phyloP scores from a whole-genome alignment of 2,113 vertebrate species.

The Periophthalmus modestus region DNA sequence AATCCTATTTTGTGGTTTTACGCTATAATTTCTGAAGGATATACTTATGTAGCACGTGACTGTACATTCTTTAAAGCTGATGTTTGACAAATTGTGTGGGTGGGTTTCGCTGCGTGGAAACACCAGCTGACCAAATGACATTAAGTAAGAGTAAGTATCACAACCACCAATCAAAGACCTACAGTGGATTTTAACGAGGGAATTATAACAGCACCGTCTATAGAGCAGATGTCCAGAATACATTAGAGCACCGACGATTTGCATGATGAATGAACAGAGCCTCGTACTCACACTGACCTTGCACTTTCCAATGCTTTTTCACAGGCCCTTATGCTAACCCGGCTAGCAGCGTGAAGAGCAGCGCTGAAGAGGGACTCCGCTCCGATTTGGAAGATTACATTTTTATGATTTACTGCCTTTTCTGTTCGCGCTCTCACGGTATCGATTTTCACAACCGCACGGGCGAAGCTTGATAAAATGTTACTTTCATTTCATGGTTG shows the following conservation, averaged over 20 bases:
- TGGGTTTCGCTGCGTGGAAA: slow-evolving; percentile 16
- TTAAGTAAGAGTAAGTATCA: slow-evolving; percentile 1
- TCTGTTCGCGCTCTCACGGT: slow-evolving; percentile 53
- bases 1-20: no score
- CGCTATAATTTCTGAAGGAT: no score
- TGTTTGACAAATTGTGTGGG: neutral
- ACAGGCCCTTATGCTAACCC: slow-evolving; percentile 15
- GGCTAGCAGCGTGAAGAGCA: slow-evolving; percentile 19
- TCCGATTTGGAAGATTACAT: slow-evolving; percentile 56
- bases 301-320: slow-evolving; percentile 4
- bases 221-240: slow-evolving; percentile 4
- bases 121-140: slow-evolving; percentile 25
- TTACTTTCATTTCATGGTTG: slow-evolving; percentile 63
- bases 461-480: slow-evolving; percentile 65
- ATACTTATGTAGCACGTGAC: no score
- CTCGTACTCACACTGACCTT: slow-evolving; percentile 14
- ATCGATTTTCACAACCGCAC: slow-evolving; percentile 65
- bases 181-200: slow-evolving; percentile 16
- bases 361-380: slow-evolving; percentile 31
- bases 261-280: neutral
- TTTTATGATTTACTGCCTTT: slow-evolving; percentile 58
- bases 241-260: slow-evolving; percentile 9
- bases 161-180: slow-evolving; percentile 24
- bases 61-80: neutral
- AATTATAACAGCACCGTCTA: neutral